Percentiles rank a stretch among this genome's conserved stretches.
These are phyloP conservation scores for Pemphredon lugubris DNA, from an alignment of 2,888 invertebrate genomes.

Conservation along the genomic window DNA sequence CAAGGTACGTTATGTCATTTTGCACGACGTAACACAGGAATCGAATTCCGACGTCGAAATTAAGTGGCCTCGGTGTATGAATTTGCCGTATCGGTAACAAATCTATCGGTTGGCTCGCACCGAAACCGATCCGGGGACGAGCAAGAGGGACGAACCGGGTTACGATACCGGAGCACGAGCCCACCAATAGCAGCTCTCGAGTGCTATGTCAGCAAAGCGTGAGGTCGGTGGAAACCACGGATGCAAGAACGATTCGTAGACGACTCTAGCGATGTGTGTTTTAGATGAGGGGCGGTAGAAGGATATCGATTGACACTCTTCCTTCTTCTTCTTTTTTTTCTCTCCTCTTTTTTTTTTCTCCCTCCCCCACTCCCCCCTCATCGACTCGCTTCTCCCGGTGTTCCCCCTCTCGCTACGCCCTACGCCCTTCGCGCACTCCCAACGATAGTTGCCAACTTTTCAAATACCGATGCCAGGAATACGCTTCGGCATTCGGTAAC, in stretches of 20 bases:
- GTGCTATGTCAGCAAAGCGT: constrained; percentile 67
- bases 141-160: constrained; percentile 46
- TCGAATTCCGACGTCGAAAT: no score
- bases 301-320: constrained; percentile 58
- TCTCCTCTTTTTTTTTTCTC: constrained; percentile 2
- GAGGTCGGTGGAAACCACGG: constrained; percentile 58
- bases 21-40: no score
- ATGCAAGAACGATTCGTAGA: constrained; percentile 56
- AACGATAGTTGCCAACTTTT: constrained; percentile 52
- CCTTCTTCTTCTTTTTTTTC: constrained; percentile 1
- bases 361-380: not conserved
- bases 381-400: not conserved
- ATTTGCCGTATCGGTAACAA: not conserved
- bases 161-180: constrained; percentile 61
- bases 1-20: no score
- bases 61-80: no score
- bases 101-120: not conserved
- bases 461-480: constrained; percentile 47
- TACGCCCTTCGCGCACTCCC: constrained; percentile 8
- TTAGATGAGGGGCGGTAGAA: constrained; percentile 28
- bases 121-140: constrained; percentile 8
- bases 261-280: constrained; percentile 35
- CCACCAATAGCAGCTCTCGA: constrained; percentile 43
- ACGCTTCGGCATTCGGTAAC: constrained; percentile 34
- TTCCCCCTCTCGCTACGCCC: constrained; percentile 8